Conservation (phyloP, 2,113 vertebrate species). For the Ginglymostoma cirratum region DNA sequence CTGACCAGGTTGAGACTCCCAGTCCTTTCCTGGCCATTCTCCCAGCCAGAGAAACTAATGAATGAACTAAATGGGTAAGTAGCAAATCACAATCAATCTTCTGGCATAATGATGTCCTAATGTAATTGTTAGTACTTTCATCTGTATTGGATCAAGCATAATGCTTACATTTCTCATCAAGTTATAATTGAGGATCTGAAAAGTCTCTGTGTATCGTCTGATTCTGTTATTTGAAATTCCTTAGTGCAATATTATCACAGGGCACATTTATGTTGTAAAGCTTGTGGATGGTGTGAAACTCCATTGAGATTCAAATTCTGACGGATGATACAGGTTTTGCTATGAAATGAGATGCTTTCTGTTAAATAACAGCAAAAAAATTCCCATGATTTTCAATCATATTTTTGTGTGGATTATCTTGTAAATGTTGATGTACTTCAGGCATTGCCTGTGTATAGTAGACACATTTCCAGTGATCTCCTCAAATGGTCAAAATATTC, state of each 20-base stretch:
- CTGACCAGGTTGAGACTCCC: background rate
- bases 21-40: conserved; percentile 21
- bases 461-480: background rate
- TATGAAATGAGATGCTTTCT: background rate
- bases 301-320: background rate
- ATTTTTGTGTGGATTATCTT: background rate
- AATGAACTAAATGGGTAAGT: conserved; percentile 21
- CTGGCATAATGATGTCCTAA: background rate
- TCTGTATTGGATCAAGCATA: background rate
- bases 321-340: background rate
- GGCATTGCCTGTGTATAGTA: background rate
- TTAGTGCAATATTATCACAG: background rate
- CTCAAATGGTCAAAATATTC: background rate
- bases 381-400: background rate
- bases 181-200: background rate
- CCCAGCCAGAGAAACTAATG: conserved; percentile 3
- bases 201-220: background rate
- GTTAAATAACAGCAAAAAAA: background rate
- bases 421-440: background rate
- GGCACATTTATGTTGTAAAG: background rate
- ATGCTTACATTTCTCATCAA: background rate
- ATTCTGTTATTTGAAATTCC: background rate
- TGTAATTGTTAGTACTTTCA: conserved; percentile 18
- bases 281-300: background rate
- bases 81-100: conserved; percentile 24